phyloP scores from a whole-genome alignment of 1,140 invertebrate species.

The Steinernema khuongi region DNA sequence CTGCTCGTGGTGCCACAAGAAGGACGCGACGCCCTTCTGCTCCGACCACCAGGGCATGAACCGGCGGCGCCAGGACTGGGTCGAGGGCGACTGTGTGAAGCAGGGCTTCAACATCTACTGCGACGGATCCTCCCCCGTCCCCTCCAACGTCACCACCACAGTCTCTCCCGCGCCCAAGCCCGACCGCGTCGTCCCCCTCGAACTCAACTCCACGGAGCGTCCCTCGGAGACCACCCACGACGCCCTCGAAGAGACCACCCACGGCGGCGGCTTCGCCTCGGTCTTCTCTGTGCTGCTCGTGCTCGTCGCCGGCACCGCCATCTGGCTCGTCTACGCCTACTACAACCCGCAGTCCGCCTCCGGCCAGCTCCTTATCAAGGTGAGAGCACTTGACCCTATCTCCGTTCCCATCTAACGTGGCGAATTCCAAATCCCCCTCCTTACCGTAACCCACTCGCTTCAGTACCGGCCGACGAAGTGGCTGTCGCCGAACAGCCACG shows the following conservation, averaged over 20 bases:
- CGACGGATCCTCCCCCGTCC: neutral
- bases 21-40: constrained; percentile 65
- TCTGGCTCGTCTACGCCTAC: constrained; percentile 86
- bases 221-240: neutral
- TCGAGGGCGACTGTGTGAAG: constrained; percentile 68
- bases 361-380: constrained; percentile 91
- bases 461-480: constrained; percentile 89
- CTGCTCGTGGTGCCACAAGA: constrained; percentile 80
- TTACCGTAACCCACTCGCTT: constrained; percentile 56
- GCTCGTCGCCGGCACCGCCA: constrained; percentile 64
- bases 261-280: constrained; percentile 64
- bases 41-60: constrained; percentile 70
- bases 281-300: constrained; percentile 68
- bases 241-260: neutral
- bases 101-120: constrained; percentile 26
- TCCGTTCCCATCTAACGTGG: constrained; percentile 19
- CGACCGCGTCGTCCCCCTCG: constrained; percentile 16
- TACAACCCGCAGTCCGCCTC: constrained; percentile 86
- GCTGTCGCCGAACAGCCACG: constrained; percentile 67
- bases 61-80: constrained; percentile 81
- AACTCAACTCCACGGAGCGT: constrained; percentile 6
- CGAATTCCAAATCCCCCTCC: constrained; percentile 5
- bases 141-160: neutral
- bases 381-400: constrained; percentile 61
- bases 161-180: neutral